phyloP scores from a whole-genome alignment of 2,113 vertebrate species.

The Bos indicus region DNA sequence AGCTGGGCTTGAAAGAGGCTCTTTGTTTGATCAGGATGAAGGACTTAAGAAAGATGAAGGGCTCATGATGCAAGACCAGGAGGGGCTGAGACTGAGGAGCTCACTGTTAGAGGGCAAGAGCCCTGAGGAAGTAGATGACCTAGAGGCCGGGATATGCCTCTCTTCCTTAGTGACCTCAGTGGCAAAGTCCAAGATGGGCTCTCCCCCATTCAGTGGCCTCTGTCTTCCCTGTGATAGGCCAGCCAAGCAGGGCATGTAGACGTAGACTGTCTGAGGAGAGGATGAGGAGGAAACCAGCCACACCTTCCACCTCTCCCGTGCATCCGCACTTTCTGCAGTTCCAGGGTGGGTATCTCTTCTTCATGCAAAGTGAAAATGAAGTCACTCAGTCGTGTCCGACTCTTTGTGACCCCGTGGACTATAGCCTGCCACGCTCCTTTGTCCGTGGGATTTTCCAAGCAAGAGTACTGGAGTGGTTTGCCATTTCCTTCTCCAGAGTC shows the following conservation, averaged over 20 bases:
- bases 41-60: neutral
- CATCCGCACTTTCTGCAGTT: neutral
- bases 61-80: neutral
- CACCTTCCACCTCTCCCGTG: neutral
- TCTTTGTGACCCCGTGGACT: neutral
- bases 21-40: neutral
- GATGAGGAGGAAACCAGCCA: neutral
- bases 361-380: neutral
- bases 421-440: neutral
- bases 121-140: neutral
- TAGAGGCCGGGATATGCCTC: neutral
- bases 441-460: neutral
- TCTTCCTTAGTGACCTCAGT: neutral
- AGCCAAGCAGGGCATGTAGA: too few species aligned
- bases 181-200: neutral
- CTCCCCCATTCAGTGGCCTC: neutral
- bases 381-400: neutral
- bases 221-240: neutral
- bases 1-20: neutral
- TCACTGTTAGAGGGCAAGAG: neutral
- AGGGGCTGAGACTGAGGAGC: neutral
- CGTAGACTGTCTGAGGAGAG: neutral
- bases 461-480: neutral
- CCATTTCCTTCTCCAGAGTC: neutral
- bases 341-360: neutral